A percentile compares a stretch with the other conserved stretches of the same genome.
phyloP scores from a whole-genome alignment of 2,797 vertebrate species.

The Monodelphis domestica region DNA sequence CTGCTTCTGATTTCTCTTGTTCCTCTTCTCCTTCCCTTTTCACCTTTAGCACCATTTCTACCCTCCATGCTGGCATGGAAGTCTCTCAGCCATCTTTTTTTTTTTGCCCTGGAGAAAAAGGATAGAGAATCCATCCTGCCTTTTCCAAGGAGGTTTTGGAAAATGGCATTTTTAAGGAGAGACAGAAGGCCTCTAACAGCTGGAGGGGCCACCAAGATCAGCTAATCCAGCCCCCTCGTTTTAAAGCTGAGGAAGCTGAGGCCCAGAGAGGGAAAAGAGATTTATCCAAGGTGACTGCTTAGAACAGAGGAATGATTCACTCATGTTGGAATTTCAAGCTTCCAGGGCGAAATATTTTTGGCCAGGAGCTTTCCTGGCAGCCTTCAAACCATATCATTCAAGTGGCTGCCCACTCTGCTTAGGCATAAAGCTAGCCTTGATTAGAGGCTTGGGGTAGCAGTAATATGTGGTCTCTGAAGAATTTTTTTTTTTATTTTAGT shows the following conservation, averaged over 20 bases:
- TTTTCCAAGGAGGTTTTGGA: neutral
- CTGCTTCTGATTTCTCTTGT: neutral
- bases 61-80: too few species aligned
- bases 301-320: neutral
- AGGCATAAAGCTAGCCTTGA: slow-evolving; percentile 19
- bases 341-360: neutral
- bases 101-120: neutral
- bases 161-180: neutral
- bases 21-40: neutral
- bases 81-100: neutral
- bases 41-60: neutral
- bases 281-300: neutral
- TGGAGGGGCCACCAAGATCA: neutral
- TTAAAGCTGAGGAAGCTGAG: neutral
- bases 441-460: slow-evolving; percentile 15
- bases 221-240: neutral
- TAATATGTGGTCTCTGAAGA: slow-evolving; percentile 1
- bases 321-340: neutral
- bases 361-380: slow-evolving; percentile 10
- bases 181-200: neutral
- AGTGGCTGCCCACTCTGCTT: neutral
- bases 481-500: slow-evolving; percentile 17
- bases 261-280: neutral
- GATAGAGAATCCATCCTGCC: neutral
- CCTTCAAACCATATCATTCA: slow-evolving; percentile 3